Base-by-base conservation (phyloP, 2,888 invertebrate genomes). In the Himalopsyche tibetana region DNA sequence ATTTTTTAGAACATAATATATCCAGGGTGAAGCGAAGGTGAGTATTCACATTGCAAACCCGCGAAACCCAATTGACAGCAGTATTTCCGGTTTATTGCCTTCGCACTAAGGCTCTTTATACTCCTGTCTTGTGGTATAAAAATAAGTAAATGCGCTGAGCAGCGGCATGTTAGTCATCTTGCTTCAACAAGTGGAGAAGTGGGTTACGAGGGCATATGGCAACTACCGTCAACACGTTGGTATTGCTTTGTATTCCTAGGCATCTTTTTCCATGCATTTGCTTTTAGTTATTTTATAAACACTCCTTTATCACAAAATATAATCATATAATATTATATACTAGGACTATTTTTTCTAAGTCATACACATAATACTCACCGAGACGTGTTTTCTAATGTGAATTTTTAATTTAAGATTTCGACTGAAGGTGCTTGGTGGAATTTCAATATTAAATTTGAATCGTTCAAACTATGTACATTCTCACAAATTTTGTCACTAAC, bases 141-240 rank as follows among this genome's bases (percentile, higher is more conserved):
- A 36, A 36, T 74, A 74, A 36, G 36, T 36, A 74, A 74, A 74
- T 74, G 36, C 51, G 12, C 51, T 38, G 36, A 74, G 15, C 38
- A 36, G 74, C 74, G 74, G 74, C 12, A 38, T 74, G 74, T 74
- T 74, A 74, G 74, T 74, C 74, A 74, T 74, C 74, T 74, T 74
- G 74, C 74, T 12, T 74, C 36, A 12, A 74, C 74, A 74, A 74
- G 74, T 74, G 36, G 74, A 74, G 38, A 74, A 74, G 74, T 74
- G 12, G 74, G 74, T 74, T 38, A 74, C 28, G 74, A 74, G 74
- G 74, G 74, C 74, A 74, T 74, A 36, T 36, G 36, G 28, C 74
- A 74, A 74, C 74, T 36, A 74, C 36, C 9, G 74, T 38, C 74
- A 36, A 74, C 74, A 38, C 5, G 12, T 38, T 74, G 15, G 74